Conservation (phyloP, 2,888 invertebrate genomes). For the Athetis lepigone region DNA sequence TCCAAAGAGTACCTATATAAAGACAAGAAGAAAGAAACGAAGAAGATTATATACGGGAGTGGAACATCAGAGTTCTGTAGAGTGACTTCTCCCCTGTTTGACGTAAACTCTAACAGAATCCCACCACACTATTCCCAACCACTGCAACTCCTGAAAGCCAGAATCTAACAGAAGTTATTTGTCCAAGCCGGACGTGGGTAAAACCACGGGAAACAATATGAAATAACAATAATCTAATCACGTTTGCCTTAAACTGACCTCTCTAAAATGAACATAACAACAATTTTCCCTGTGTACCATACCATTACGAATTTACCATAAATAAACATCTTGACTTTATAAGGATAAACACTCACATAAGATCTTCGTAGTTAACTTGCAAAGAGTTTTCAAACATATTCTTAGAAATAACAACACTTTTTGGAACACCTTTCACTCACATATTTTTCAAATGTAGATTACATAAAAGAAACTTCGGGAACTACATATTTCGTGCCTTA, state of each 20-base stretch:
- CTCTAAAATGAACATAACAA: constrained; percentile 1
- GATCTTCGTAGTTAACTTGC: constrained; percentile 35
- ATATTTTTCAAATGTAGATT: no score
- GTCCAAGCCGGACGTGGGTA: no score
- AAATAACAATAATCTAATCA: not conserved
- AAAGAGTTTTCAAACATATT: constrained; percentile 19
- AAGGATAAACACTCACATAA: constrained; percentile 41
- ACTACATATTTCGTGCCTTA: constrained; percentile 32
- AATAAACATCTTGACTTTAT: constrained; percentile 11
- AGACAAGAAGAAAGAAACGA: no score
- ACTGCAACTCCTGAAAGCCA: no score
- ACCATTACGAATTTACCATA: not conserved
- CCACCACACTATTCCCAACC: no score
- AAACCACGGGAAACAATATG: not conserved
- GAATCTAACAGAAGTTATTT: no score
- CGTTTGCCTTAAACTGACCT: constrained; percentile 25
- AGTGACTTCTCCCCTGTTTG: no score
- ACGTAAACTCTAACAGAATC: no score
- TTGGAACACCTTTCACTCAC: not conserved
- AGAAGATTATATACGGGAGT: no score
- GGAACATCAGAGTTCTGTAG: no score
- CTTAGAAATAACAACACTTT: constrained; percentile 9
- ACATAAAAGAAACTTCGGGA: not conserved
- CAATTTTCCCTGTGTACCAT: constrained; percentile 35
- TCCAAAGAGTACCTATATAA: no score